Conservation (phyloP, 64 coral and sea anemone genomes). For the Catalaphyllia jardinei region DNA sequence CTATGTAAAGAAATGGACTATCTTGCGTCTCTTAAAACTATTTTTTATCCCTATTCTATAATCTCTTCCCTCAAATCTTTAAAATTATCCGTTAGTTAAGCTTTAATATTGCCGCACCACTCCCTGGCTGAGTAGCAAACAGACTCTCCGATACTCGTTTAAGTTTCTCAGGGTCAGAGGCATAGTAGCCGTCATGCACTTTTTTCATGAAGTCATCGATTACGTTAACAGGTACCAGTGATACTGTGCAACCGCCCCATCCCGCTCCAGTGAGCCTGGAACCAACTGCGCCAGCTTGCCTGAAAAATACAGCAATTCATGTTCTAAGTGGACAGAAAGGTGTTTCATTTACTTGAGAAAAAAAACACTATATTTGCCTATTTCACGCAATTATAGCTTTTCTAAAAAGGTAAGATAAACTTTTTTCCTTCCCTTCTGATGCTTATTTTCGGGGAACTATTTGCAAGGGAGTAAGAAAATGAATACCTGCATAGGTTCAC, state of each 20-base stretch:
- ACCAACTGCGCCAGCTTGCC: constrained; percentile 87
- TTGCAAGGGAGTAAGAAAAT: neutral
- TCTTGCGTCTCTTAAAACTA: neutral
- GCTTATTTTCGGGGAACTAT: too few species aligned
- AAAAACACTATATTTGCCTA: too few species aligned
- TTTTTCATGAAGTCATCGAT: constrained; percentile 74
- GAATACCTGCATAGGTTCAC: constrained; percentile 62
- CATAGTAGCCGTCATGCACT: constrained; percentile 84
- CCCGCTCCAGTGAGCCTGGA: constrained; percentile 98
- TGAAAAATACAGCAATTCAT: neutral
- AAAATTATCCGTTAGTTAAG: constrained; percentile 22
- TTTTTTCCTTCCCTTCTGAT: too few species aligned
- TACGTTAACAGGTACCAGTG: constrained; percentile 77
- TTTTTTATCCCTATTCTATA: neutral
- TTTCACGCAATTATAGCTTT: too few species aligned
- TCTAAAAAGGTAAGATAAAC: too few species aligned
- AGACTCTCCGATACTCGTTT: constrained; percentile 74
- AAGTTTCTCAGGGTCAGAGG: constrained; percentile 59
- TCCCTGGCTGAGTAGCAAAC: constrained; percentile 90
- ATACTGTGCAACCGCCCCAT: constrained; percentile 99
- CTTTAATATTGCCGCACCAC: constrained; percentile 74
- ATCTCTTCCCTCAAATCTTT: neutral
- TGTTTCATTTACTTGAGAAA: too few species aligned
- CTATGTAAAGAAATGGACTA: too few species aligned
- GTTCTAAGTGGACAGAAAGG: neutral